A percentile compares a stretch with the other conserved stretches of the same genome.
Evolutionary conservation across 1,140 invertebrate genomes (phyloP).

Genomic region (Oscheius sp.): DNA sequence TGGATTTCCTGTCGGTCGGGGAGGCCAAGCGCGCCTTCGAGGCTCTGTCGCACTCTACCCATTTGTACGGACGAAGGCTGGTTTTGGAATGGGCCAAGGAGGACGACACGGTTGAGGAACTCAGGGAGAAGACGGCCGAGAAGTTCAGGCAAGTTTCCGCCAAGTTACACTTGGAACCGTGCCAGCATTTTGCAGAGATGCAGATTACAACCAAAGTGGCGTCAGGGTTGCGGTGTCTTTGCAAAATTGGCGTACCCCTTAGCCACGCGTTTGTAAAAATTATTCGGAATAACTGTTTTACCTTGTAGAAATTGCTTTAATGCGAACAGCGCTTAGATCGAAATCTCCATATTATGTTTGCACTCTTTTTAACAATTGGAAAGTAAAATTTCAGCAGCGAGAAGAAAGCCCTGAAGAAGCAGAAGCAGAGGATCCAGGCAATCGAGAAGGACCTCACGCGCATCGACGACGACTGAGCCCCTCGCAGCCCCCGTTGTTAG

Average conservation of each 20-base stretch:
- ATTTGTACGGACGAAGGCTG: conserved; percentile 89
- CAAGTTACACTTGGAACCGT: too few relatives aligned
- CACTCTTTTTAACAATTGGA: conserved; percentile 9
- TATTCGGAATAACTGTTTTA: neutral
- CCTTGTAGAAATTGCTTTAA: neutral
- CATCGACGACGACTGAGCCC: conserved; percentile 35
- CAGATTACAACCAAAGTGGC: neutral
- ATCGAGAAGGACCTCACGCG: conserved; percentile 35
- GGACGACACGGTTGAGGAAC: conserved; percentile 63
- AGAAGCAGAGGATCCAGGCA: conserved; percentile 19
- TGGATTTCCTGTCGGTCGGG: conserved; percentile 75
- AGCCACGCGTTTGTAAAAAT: neutral
- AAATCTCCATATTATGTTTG: neutral
- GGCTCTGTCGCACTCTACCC: conserved; percentile 86
- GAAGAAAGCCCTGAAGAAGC: conserved; percentile 30
- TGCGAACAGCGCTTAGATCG: neutral
- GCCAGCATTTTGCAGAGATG: neutral
- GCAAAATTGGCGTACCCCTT: neutral
- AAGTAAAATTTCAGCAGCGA: conserved; percentile 33
- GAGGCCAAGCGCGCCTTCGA: conserved; percentile 94
- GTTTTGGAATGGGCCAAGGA: conserved; percentile 90
- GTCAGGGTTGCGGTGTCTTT: neutral
- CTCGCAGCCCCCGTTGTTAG: conserved; percentile 19
- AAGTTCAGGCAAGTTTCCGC: conserved; percentile 42
- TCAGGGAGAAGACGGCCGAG: conserved; percentile 47